Evolutionary conservation across 2,888 invertebrate genomes (phyloP).

Genomic region (Biston stratarius): DNA sequence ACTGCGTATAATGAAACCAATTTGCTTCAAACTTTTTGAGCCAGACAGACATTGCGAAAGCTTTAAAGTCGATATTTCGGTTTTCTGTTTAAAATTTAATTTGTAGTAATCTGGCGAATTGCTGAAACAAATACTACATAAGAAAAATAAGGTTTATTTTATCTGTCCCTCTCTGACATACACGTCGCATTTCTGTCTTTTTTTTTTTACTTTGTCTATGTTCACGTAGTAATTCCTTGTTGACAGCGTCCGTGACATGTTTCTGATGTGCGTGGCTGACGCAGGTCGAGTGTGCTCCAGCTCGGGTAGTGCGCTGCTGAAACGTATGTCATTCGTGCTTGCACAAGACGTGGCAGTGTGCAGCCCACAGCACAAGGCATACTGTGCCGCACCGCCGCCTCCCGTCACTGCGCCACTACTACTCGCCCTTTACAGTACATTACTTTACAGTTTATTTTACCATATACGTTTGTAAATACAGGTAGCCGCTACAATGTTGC

Average conservation of each 20-base stretch:
- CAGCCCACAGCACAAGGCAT: constrained; percentile 65
- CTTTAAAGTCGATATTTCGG: too few species aligned
- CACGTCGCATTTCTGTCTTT: too few species aligned
- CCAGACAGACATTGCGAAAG: too few species aligned
- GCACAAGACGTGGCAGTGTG: constrained; percentile 79
- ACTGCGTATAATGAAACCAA: too few species aligned
- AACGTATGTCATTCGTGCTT: constrained; percentile 77
- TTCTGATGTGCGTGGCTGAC: constrained; percentile 70
- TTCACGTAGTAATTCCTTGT: neutral
- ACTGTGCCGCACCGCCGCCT: constrained; percentile 66
- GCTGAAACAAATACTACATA: too few species aligned
- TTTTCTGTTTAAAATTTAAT: too few species aligned
- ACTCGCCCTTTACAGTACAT: constrained; percentile 61
- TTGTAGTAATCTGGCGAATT: too few species aligned
- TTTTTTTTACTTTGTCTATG: neutral
- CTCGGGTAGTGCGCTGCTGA: constrained; percentile 65
- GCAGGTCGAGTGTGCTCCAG: constrained; percentile 69
- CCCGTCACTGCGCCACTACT: constrained; percentile 62
- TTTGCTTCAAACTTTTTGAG: too few species aligned
- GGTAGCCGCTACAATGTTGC: neutral
- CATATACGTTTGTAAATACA: constrained; percentile 57
- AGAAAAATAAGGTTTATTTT: too few species aligned
- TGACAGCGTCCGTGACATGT: constrained; percentile 74
- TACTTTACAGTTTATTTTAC: too few species aligned
- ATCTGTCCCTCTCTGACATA: too few species aligned